Percentiles rank a stretch among this genome's conserved stretches.
Conservation (phyloP, 2,888 invertebrate species). For the Branchellion lobata region DNA sequence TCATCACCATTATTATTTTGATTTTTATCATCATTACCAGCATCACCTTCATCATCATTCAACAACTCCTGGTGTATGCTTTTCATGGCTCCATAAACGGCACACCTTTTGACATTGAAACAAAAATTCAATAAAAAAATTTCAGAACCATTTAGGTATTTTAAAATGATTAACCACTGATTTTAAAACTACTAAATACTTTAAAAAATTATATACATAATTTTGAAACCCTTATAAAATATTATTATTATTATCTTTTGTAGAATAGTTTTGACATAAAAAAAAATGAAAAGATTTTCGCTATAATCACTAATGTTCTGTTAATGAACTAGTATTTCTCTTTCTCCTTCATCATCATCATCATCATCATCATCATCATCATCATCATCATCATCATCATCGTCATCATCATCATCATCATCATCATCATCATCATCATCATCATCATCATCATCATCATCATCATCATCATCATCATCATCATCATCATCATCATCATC, state of each 20-base stretch:
- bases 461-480: conserved; percentile 41
- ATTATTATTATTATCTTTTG: too few relatives aligned
- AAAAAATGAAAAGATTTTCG: too few relatives aligned
- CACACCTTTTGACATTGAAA: too few relatives aligned
- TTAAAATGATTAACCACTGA: too few relatives aligned
- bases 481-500: conserved; percentile 41
- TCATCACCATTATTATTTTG: conserved; percentile 36
- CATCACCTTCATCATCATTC: conserved; percentile 33
- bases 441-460: conserved; percentile 41
- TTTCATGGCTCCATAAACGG: conserved; percentile 33
- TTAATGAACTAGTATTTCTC: too few relatives aligned
- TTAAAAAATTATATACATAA: too few relatives aligned
- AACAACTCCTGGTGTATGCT: conserved; percentile 2
- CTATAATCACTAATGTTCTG: too few relatives aligned
- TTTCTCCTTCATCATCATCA: conserved; percentile 32
- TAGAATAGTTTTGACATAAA: too few relatives aligned
- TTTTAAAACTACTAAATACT: too few relatives aligned
- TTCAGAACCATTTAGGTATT: too few relatives aligned
- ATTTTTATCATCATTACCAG: conserved; percentile 37
- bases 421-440: conserved; percentile 41
- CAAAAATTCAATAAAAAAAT: too few relatives aligned
- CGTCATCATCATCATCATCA: conserved; percentile 43
- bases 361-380: conserved; percentile 23
- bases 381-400: conserved; percentile 37
- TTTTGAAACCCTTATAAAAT: too few relatives aligned